Evolutionary conservation across 2,888 invertebrate genomes (phyloP), one percentile per base, ranked within the genome.

Genomic region (Mesorhabditis belari): DNA sequence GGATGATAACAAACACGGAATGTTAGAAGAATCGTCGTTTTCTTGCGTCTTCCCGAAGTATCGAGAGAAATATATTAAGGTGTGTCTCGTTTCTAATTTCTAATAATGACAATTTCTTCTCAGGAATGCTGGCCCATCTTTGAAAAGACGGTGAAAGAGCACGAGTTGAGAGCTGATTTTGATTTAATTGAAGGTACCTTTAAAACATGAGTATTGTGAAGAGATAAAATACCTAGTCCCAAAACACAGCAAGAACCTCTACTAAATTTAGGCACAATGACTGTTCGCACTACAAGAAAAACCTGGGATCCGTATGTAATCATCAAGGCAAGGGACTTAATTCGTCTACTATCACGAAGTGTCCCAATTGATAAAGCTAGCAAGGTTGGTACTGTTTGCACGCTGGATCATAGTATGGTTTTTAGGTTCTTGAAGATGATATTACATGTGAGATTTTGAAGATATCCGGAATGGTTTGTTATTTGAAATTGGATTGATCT

Each of bases 41-140:
- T 93, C 94, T 0, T 92, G 92, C 1, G 84, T 96, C 19, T 98
- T 98, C 83, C 98, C 98, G 0, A 92, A 92, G 82, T 98, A 98
- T 81, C 86, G 96, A 62, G 98, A 99, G 83, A 89, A 91, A 77
- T 98, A 98, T 83, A 83, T 98, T 6, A 65, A 68, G 58, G 51
- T 50, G 51, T 9, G 51, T 50, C n/a, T n/a, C n/a, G n/a, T n/a
- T n/a, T n/a, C n/a, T n/a, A 55, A 5, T n/a, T 19, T 12, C 12
- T 12, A 19, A 12, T n/a, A 51, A 51, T n/a, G n/a, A n/a, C 52
- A 19, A 19, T 51, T 51, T 19, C 23, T 17, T 19, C 26, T 50
- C 88, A 88, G 77, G 90, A 94, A 85, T 90, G 90, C 79, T 98
- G 95, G 95, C 91, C 94, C 0, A 83, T 96, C 3, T 90, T 98